These are phyloP conservation scores for Pseudomyrmex pallidus DNA, from an alignment of 1,140 invertebrate species.

Conservation along the genomic window DNA sequence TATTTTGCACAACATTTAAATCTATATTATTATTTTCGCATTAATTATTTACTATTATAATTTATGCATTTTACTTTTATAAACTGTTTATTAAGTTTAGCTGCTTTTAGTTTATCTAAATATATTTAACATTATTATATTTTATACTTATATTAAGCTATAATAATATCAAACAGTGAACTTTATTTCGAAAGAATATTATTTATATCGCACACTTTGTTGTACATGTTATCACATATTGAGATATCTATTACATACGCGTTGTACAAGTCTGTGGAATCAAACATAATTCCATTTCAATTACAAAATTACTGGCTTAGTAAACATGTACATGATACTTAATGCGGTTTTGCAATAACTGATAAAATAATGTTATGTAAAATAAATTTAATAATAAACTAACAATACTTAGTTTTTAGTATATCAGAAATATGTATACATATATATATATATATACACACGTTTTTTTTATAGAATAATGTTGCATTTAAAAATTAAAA, in stretches of 20 bases:
- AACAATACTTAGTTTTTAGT: too few relatives aligned
- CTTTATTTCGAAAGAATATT: background rate
- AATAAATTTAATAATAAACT: background rate
- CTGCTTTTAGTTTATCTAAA: background rate
- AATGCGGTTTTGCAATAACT: constrained; percentile 11
- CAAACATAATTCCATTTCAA: constrained; percentile 60
- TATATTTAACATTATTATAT: background rate
- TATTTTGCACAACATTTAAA: background rate
- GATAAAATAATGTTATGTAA: background rate
- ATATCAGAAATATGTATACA: too few relatives aligned
- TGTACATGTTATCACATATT: constrained; percentile 40
- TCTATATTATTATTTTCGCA: background rate
- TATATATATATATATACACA: too few relatives aligned
- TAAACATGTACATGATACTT: background rate
- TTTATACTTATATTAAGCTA: too few relatives aligned
- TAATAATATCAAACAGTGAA: background rate
- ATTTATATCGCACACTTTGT: constrained; percentile 4
- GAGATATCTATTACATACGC: constrained; percentile 57
- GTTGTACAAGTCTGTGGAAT: constrained; percentile 24
- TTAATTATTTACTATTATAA: constrained; percentile 3
- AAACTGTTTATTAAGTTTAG: background rate
- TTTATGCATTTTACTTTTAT: background rate
- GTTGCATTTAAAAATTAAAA: too few relatives aligned
- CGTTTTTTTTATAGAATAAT: too few relatives aligned
- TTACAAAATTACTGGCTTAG: constrained; percentile 62